Evolutionary conservation across 1,140 invertebrate genomes (phyloP).

Genomic region (Leptestheria dahalacensis): DNA sequence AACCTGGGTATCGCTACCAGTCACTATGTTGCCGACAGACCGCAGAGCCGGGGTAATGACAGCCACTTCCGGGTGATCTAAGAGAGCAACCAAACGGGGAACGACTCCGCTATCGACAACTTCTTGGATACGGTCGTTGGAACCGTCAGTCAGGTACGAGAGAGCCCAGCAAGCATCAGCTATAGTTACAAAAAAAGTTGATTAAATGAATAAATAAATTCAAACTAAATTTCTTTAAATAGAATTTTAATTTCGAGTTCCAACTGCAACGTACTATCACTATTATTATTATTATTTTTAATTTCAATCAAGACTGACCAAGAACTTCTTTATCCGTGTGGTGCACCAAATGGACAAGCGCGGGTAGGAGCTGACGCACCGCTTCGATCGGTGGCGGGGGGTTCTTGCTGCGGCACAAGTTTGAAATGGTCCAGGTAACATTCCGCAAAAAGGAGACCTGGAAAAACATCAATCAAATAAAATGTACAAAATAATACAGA

Average conservation of each 20-base stretch:
- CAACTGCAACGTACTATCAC: too few relatives aligned
- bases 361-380: slow-evolving; percentile 63
- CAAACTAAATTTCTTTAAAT: not conserved
- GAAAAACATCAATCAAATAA: not conserved
- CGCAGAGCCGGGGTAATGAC: slow-evolving; percentile 81
- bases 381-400: slow-evolving; percentile 60
- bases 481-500: too few relatives aligned
- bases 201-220: not conserved
- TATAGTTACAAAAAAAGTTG: not conserved
- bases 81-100: slow-evolving; percentile 53
- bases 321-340: slow-evolving; percentile 57
- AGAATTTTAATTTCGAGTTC: too few relatives aligned
- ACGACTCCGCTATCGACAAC: slow-evolving; percentile 58
- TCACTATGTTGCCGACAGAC: slow-evolving; percentile 73
- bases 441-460: slow-evolving; percentile 36
- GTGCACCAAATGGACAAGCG: slow-evolving; percentile 57
- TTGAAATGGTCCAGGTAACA: slow-evolving; percentile 82
- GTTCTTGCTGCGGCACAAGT: slow-evolving; percentile 86
- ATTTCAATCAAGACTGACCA: too few relatives aligned
- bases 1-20: slow-evolving; percentile 48
- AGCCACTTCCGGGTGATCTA: slow-evolving; percentile 50
- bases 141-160: slow-evolving; percentile 90
- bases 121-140: slow-evolving; percentile 81
- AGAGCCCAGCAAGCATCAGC: slow-evolving; percentile 92
- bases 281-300: too few relatives aligned